These are phyloP conservation scores for Scotopteryx bipunctaria DNA, from an alignment of 2,888 invertebrate genomes.

Conservation along the genomic window DNA sequence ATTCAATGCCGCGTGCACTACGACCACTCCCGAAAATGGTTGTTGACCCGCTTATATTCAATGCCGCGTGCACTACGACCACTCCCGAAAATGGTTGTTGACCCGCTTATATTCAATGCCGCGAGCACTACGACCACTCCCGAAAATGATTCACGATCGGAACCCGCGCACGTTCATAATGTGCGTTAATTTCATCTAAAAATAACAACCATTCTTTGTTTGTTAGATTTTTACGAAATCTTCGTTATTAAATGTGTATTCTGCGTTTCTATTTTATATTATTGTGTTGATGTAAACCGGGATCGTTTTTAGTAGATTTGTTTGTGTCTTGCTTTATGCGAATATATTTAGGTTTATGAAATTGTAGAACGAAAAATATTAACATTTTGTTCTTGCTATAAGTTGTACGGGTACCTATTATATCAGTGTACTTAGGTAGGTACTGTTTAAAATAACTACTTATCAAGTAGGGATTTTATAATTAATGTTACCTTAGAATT, in stretches of 20 bases:
- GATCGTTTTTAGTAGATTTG: background rate
- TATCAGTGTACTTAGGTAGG: no score
- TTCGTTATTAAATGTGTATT: constrained; percentile 43
- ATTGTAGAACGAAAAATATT: no score
- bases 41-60: no score
- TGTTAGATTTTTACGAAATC: constrained; percentile 77
- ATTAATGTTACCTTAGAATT: no score
- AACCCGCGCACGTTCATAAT: constrained; percentile 71
- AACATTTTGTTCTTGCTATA: no score
- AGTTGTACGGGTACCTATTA: no score
- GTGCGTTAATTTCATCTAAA: constrained; percentile 81
- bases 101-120: constrained; percentile 22
- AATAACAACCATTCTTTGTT: constrained; percentile 79
- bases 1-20: no score
- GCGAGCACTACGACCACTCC: constrained; percentile 45
- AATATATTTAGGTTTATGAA: constrained; percentile 8
- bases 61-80: no score
- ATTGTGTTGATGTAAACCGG: constrained; percentile 43
- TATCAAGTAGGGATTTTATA: no score
- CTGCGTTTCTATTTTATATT: constrained; percentile 42
- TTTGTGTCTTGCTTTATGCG: background rate
- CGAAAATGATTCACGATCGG: constrained; percentile 71
- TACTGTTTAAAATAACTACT: no score
- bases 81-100: no score
- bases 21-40: no score